Conservation (phyloP, 2,888 invertebrate genomes). For the Mesochorus sp. region DNA sequence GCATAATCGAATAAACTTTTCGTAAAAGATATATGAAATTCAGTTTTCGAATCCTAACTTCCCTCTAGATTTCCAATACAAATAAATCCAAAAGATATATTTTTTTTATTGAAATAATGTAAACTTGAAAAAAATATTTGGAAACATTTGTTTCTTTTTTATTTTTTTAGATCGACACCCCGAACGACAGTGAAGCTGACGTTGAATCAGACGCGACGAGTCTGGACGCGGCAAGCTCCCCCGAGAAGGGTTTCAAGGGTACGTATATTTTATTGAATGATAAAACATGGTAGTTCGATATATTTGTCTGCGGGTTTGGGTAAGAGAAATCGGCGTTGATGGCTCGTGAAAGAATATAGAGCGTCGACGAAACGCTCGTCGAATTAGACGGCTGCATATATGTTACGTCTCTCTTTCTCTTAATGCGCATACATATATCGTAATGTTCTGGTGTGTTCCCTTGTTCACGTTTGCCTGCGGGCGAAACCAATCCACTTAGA, state of each 20-base stretch:
- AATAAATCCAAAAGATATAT: too few relatives aligned
- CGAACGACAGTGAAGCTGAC: constrained; percentile 76
- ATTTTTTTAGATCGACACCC: constrained; percentile 77
- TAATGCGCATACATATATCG: not conserved
- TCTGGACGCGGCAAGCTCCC: constrained; percentile 73
- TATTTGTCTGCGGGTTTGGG: constrained; percentile 55
- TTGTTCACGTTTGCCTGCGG: constrained; percentile 24
- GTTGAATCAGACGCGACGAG: constrained; percentile 74
- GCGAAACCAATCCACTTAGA: constrained; percentile 80
- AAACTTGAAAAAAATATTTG: too few relatives aligned
- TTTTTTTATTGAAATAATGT: too few relatives aligned
- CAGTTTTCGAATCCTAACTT: too few relatives aligned
- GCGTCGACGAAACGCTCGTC: constrained; percentile 20
- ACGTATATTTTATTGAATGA: constrained; percentile 60
- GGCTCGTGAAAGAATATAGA: constrained; percentile 11
- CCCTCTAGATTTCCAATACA: too few relatives aligned
- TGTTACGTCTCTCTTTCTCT: constrained; percentile 54
- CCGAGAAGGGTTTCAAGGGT: constrained; percentile 81
- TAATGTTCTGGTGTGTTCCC: constrained; percentile 15
- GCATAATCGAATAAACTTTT: too few relatives aligned
- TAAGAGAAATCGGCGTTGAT: constrained; percentile 58
- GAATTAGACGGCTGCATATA: constrained; percentile 70
- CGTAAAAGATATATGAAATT: too few relatives aligned
- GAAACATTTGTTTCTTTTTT: constrained; percentile 3
- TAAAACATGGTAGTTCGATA: constrained; percentile 59